Evolutionary conservation across 2,797 vertebrate genomes (phyloP).

Genomic region (Chaetodon trifasciatus): DNA sequence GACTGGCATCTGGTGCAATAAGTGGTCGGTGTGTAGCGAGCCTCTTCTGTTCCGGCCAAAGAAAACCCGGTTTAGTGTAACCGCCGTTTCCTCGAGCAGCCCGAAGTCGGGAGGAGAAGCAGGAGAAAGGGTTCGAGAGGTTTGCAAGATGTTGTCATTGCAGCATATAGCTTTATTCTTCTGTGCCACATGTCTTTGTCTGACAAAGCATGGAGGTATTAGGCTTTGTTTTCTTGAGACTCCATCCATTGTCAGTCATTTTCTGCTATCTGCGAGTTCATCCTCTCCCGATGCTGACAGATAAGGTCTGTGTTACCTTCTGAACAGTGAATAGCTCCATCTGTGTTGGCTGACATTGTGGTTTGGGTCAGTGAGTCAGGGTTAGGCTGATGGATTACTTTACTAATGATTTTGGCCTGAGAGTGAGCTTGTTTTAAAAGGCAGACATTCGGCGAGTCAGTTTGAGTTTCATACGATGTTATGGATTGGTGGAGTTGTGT

Average conservation of each 20-base stretch:
- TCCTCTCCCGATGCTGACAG: conserved; percentile 58
- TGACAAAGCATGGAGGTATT: conserved; percentile 16
- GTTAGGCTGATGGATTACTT: conserved; percentile 83
- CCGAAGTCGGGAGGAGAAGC: conserved; percentile 46
- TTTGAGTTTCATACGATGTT: conserved; percentile 82
- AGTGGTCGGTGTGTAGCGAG: conserved; percentile 70
- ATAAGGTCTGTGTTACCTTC: conserved; percentile 59
- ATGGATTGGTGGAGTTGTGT: conserved; percentile 76
- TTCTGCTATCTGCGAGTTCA: conserved; percentile 35
- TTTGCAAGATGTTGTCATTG: conserved; percentile 51
- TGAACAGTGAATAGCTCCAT: conserved; percentile 69
- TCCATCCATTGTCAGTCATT: conserved; percentile 44
- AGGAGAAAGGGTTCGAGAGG: conserved; percentile 49
- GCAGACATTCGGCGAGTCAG: conserved; percentile 71
- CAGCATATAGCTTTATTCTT: conserved; percentile 19
- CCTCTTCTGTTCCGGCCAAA: conserved; percentile 77
- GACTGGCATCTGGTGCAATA: conserved; percentile 79
- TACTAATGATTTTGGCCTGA: conserved; percentile 86
- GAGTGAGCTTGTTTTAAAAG: conserved; percentile 81
- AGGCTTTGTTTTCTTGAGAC: conserved; percentile 35
- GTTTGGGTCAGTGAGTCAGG: conserved; percentile 79
- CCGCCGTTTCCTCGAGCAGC: conserved; percentile 71
- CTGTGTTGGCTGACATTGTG: conserved; percentile 78
- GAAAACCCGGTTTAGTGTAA: conserved; percentile 81
- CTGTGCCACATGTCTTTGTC: conserved; percentile 13